These are phyloP conservation scores for Chiroxiphia lanceolata DNA, from an alignment of 2,797 vertebrate genomes.

Conservation along the genomic window DNA sequence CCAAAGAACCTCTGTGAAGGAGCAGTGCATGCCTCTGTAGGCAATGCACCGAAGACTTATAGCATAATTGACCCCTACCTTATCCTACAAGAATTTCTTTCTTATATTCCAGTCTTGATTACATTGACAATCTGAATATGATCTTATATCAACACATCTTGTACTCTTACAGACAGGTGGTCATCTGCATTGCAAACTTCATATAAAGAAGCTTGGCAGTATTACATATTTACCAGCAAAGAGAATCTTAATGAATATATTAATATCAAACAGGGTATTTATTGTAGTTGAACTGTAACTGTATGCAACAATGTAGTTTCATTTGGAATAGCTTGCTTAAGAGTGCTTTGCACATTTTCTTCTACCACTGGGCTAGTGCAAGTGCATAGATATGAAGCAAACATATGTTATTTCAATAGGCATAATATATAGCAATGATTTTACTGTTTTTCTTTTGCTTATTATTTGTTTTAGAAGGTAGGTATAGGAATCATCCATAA, in stretches of 20 bases:
- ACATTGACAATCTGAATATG: not conserved
- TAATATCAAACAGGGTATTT: not conserved
- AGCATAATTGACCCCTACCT: not conserved
- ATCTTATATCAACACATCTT: not conserved
- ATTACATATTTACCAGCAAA: slow-evolving; percentile 4
- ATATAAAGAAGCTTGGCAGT: not conserved
- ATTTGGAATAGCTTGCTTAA: not conserved
- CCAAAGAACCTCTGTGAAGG: not conserved
- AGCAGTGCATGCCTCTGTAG: not conserved
- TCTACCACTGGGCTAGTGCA: not conserved
- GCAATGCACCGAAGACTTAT: not conserved
- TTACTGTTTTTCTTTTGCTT: not conserved
- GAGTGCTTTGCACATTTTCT: not conserved
- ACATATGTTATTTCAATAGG: not conserved
- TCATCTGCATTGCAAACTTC: not conserved
- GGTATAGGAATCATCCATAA: not conserved
- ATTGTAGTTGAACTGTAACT: slow-evolving; percentile 17
- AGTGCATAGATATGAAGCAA: not conserved
- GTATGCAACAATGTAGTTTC: not conserved
- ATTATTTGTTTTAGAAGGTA: not conserved
- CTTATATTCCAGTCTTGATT: not conserved
- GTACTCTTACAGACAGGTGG: not conserved
- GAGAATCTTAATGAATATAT: not conserved
- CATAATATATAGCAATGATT: not conserved
- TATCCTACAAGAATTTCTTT: not conserved